Conservation (phyloP, 2,888 invertebrate species). For the Eudasyphora cyanicolor region DNA sequence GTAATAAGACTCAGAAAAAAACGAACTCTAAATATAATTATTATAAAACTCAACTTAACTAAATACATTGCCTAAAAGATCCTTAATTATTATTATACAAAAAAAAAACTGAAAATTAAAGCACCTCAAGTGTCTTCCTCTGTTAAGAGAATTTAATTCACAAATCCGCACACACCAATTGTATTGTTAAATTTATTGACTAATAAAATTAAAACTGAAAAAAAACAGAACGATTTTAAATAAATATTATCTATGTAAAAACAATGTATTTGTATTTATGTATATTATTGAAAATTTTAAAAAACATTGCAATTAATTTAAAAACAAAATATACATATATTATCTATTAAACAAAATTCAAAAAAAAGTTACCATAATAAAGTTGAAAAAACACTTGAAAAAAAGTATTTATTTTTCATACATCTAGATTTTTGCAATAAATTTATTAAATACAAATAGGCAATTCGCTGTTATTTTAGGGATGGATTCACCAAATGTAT, state of each 20-base stretch:
- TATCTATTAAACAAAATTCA: no score
- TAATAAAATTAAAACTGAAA: neutral
- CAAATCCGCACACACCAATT: neutral
- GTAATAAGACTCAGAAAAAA: neutral
- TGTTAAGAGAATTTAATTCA: conserved; percentile 18
- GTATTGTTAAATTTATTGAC: conserved; percentile 1
- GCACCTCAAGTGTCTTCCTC: conserved; percentile 65
- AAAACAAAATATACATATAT: no score
- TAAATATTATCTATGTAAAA: no score
- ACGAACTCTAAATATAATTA: neutral
- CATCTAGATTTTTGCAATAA: no score
- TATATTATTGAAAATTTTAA: neutral
- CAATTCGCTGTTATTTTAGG: no score
- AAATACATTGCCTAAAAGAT: neutral
- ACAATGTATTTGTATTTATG: neutral
- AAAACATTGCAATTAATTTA: neutral
- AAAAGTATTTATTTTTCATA: no score
- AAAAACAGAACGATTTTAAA: neutral
- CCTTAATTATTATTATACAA: neutral
- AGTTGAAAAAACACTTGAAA: no score
- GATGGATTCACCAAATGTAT: no score
- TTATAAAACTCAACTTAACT: neutral
- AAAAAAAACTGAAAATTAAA: neutral
- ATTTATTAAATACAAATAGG: no score
- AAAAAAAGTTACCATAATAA: no score